phyloP scores from a whole-genome alignment of 1,140 invertebrate species.

The Drosophila tani region DNA sequence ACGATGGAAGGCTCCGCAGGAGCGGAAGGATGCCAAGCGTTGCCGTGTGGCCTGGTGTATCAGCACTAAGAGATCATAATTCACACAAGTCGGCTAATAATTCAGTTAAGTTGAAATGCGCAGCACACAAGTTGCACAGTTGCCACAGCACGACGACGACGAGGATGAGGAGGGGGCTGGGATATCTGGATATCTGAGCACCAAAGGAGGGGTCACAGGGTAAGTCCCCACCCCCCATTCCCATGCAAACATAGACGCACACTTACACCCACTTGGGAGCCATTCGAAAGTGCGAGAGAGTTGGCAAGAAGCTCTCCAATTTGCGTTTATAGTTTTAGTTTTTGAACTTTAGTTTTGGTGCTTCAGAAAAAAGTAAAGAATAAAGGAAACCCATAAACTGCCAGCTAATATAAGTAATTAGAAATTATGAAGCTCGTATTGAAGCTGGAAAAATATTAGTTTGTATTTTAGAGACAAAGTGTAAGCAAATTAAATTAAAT shows the following conservation, averaged over 20 bases:
- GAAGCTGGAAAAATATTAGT: background rate
- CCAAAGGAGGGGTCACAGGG: slow-evolving; percentile 7
- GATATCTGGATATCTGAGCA: slow-evolving; percentile 1
- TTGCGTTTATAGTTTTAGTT: slow-evolving; percentile 45
- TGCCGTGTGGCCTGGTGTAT: slow-evolving; percentile 57
- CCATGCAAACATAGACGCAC: background rate
- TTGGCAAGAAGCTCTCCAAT: slow-evolving; percentile 37
- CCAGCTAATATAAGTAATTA: background rate
- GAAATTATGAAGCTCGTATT: background rate
- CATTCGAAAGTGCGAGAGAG: slow-evolving; percentile 22
- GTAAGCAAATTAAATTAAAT: background rate
- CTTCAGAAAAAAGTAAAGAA: background rate
- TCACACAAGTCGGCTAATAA: slow-evolving; percentile 82
- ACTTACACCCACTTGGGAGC: slow-evolving; percentile 23
- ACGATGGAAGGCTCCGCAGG: background rate
- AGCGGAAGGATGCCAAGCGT: slow-evolving; percentile 12
- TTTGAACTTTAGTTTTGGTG: slow-evolving; percentile 13
- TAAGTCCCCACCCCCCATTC: slow-evolving; percentile 3
- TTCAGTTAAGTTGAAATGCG: slow-evolving; percentile 82
- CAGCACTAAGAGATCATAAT: slow-evolving; percentile 83
- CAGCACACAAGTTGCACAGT: slow-evolving; percentile 57
- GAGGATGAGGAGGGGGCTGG: background rate
- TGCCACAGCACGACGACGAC: background rate
- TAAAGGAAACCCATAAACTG: background rate
- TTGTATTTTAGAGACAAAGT: too few relatives aligned